Percentiles rank a stretch among this genome's conserved stretches.
Evolutionary conservation across 1,140 invertebrate genomes (phyloP).

Genomic region (Apis laboriosa): DNA sequence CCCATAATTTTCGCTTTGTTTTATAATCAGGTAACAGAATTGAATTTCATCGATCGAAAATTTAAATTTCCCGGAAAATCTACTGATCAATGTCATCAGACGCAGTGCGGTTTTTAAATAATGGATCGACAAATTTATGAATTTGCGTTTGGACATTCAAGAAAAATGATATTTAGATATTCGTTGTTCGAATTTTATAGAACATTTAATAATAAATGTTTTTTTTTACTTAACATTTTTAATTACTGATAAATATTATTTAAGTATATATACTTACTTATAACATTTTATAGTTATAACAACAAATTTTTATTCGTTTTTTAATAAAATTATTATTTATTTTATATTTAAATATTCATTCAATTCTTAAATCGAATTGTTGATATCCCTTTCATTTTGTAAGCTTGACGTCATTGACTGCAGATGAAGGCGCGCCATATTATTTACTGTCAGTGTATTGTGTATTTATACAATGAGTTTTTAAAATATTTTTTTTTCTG

Average conservation of each 20-base stretch:
- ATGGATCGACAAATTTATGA: background rate
- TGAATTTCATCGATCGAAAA: background rate
- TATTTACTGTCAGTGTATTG: slow-evolving; percentile 52
- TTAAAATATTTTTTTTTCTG: background rate
- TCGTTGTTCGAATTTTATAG: background rate
- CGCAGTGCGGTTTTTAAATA: slow-evolving; percentile 20
- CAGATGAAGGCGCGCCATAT: slow-evolving; percentile 56
- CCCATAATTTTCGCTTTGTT: background rate
- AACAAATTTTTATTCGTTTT: background rate
- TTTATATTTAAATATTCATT: slow-evolving; percentile 16
- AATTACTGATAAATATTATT: too few species aligned
- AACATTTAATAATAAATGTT: background rate
- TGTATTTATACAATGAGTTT: background rate
- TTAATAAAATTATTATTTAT: slow-evolving; percentile 17
- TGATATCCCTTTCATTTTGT: slow-evolving; percentile 29
- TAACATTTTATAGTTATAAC: too few species aligned
- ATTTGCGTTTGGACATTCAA: background rate
- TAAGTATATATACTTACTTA: too few species aligned
- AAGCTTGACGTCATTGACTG: slow-evolving; percentile 59
- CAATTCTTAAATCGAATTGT: slow-evolving; percentile 28
- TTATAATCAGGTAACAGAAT: background rate
- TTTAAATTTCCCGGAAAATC: background rate
- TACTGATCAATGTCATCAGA: slow-evolving; percentile 3
- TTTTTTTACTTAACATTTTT: background rate
- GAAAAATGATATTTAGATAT: background rate